Evolutionary conservation across 2,888 invertebrate genomes (phyloP).

Genomic region (Himalopsyche japonica): DNA sequence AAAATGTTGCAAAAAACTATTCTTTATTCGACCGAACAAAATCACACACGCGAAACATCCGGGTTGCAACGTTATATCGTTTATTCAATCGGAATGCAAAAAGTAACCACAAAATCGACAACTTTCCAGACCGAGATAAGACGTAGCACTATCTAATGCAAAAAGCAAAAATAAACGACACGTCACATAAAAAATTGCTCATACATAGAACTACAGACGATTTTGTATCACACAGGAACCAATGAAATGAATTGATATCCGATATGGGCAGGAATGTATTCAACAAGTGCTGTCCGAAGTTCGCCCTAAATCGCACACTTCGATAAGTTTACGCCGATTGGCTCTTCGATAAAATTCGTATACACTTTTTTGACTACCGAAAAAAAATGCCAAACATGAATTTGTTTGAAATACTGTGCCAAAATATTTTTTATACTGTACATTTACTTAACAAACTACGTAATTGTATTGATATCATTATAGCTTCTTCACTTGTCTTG

Average conservation of each 20-base stretch:
- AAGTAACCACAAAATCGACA: neutral
- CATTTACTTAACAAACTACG: too few species aligned
- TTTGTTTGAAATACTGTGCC: too few species aligned
- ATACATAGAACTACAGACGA: neutral
- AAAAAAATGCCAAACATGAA: too few species aligned
- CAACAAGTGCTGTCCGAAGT: neutral
- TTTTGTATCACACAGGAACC: neutral
- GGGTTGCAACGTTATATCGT: neutral
- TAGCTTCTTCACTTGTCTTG: too few species aligned
- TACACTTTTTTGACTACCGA: too few species aligned
- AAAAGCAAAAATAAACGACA: neutral
- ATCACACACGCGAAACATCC: neutral
- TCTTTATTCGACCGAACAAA: neutral
- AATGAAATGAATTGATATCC: neutral
- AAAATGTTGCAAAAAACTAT: neutral
- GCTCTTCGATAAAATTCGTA: neutral
- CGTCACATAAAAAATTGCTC: neutral
- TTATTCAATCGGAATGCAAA: neutral
- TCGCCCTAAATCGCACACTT: neutral
- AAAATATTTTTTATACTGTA: too few species aligned
- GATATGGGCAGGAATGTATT: neutral
- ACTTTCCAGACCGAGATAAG: neutral
- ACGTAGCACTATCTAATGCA: neutral
- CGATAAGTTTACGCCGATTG: neutral
- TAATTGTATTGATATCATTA: too few species aligned